Conservation (phyloP, 2,888 invertebrate genomes). For the Sarcophaga variegata region DNA sequence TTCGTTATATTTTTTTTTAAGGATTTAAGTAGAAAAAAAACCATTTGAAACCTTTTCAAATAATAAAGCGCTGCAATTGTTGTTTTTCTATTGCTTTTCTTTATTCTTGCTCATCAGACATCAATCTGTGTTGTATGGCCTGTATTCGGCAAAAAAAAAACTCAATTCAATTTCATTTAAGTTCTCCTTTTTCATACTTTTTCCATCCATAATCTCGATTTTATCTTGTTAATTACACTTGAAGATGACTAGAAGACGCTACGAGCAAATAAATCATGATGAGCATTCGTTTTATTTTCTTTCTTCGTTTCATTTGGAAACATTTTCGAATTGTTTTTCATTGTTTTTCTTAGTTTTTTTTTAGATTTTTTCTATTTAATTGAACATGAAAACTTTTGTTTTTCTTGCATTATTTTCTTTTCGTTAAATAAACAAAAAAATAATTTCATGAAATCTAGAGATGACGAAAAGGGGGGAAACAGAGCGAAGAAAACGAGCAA, state of each 20-base stretch:
- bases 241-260: slow-evolving; percentile 31
- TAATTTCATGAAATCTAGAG: not conserved
- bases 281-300: not conserved
- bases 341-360: not conserved
- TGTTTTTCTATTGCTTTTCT: not conserved
- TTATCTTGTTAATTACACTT: slow-evolving; percentile 49
- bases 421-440: slow-evolving; percentile 4
- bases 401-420: not conserved
- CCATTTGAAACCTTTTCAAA: slow-evolving; percentile 20
- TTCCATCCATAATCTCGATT: slow-evolving; percentile 30
- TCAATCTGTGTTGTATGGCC: slow-evolving; percentile 16
- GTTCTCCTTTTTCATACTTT: not conserved
- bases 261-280: slow-evolving; percentile 45
- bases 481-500: not conserved
- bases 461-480: not conserved
- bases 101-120: slow-evolving; percentile 3
- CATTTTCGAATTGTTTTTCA: not conserved
- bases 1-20: not conserved
- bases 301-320: not conserved
- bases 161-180: slow-evolving; percentile 32
- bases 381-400: not conserved
- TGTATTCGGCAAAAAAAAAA: not conserved
- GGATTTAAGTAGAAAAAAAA: not conserved
- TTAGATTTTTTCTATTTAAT: not conserved
- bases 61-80: slow-evolving; percentile 14